Conservation (phyloP, 2,797 vertebrate genomes). For the Syncerus caffer region DNA sequence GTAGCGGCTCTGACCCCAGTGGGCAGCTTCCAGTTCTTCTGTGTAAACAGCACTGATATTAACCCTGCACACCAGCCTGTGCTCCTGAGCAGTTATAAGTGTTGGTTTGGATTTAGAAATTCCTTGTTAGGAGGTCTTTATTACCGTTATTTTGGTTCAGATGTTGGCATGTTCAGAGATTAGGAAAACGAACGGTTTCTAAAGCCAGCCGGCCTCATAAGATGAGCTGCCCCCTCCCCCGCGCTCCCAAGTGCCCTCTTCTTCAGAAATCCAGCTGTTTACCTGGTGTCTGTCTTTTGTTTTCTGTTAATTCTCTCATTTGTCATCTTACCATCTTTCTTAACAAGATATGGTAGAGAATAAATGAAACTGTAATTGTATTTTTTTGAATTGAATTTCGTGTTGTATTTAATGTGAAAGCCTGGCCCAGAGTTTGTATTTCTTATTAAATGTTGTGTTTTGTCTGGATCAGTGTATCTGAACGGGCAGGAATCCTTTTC, state of each 20-base stretch:
- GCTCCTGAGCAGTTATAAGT: background rate
- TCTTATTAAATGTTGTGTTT: background rate
- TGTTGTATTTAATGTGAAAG: background rate
- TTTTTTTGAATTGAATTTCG: background rate
- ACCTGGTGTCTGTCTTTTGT: background rate
- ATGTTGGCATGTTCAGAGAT: background rate
- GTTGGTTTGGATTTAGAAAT: background rate
- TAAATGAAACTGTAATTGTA: background rate
- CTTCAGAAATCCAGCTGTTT: background rate
- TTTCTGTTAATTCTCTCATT: background rate
- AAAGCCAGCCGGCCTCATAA: rapidly evolving
- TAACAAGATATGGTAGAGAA: background rate
- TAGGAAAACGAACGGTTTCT: background rate
- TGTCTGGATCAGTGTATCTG: background rate
- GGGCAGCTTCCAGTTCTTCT: background rate
- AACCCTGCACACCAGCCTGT: background rate
- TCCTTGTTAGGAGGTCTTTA: background rate
- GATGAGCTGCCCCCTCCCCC: too few relatives aligned
- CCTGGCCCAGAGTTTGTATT: background rate
- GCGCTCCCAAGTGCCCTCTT: background rate
- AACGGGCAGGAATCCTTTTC: background rate
- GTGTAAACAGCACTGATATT: rapidly evolving
- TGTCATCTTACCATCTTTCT: background rate
- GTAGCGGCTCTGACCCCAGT: rapidly evolving
- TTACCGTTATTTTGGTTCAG: background rate